phyloP scores from a whole-genome alignment of 2,888 invertebrate genomes.

The Arge pagana region DNA sequence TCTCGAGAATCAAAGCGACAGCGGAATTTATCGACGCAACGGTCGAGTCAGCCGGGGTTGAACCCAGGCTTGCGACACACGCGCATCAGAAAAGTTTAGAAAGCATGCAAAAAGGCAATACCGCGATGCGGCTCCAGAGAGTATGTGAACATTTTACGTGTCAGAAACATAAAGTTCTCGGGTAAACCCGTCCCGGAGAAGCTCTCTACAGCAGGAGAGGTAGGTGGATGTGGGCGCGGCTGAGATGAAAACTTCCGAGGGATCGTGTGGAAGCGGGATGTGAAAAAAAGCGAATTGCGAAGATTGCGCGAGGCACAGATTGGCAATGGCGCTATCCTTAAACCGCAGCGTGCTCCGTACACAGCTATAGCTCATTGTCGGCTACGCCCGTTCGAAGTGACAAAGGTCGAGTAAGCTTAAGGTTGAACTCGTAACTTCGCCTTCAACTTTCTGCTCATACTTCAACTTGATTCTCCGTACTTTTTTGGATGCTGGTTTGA shows the following conservation, averaged over 20 bases:
- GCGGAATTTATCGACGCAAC: too few relatives aligned
- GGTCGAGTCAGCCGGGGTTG: too few relatives aligned
- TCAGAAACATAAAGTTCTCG: constrained; percentile 17
- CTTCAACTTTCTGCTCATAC: constrained; percentile 16
- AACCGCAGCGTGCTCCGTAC: constrained; percentile 11
- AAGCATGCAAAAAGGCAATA: constrained; percentile 18
- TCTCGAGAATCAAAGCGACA: too few relatives aligned
- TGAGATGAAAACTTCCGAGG: neutral
- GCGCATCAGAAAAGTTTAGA: constrained; percentile 20
- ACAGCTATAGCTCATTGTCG: constrained; percentile 16
- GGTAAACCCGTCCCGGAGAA: neutral
- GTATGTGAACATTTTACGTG: constrained; percentile 13
- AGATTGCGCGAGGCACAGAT: too few relatives aligned
- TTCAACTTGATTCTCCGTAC: too few relatives aligned
- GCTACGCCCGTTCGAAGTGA: constrained; percentile 13
- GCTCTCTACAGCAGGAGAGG: too few relatives aligned
- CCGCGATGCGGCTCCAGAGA: neutral
- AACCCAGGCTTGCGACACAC: neutral
- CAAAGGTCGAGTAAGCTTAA: constrained; percentile 19
- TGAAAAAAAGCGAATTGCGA: neutral
- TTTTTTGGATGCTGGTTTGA: too few relatives aligned
- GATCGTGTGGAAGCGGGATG: constrained; percentile 4
- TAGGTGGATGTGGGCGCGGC: neutral
- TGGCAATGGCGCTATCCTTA: too few relatives aligned
- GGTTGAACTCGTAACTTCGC: constrained; percentile 10